Evolutionary conservation across 2,113 vertebrate species (phyloP), one percentile per base, ranked within the genome.

Genomic region (Hyperopisus bebe): DNA sequence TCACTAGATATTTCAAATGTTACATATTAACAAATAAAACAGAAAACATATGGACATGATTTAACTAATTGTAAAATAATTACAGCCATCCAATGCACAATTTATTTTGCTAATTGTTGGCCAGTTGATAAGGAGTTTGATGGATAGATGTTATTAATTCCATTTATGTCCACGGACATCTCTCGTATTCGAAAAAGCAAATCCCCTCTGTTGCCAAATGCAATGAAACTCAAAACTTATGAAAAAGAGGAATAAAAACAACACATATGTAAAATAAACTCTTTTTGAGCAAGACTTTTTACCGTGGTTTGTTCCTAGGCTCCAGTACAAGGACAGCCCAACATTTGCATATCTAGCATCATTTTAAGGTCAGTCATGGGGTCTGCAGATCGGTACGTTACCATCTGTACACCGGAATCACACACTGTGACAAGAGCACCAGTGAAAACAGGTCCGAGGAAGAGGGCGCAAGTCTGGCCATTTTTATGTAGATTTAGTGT

Each of bases 61-160:
- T 93, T 93, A 50, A 91, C 88, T 84, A 92, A 93, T 90, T 90
- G 90, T 93, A 89, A 92, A 92, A 92, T 92, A 92, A 94, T 92
- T 90, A 88, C 74, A 91, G 88, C 90, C 93, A 90, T 91, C 91
- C 70, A 91, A 92, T 77, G 91, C 90, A 91, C 90, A 92, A 93
- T 94, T 94, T 90, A 58, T 87, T 93, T 83, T 88, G 50, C 88
- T 86, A 92, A 93, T 93, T 91, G 91, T 90, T 92, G 90, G 44
- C 50, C 87, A 92, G 88, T 91, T 93, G 92, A 88, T 90, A 91
- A 90, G 89, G 92, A 89, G 92, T 93, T 93, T 91, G 92, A 94
- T 92, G 91, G 92, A 92, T 92, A 89, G 87, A 91, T 89, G 92
- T 92, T 93, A 94, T 94, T 94, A 91, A 90, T 84, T 92, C 90